These are phyloP conservation scores for Machimus atricapillus DNA, from an alignment of 2,888 invertebrate species.

Conservation along the genomic window DNA sequence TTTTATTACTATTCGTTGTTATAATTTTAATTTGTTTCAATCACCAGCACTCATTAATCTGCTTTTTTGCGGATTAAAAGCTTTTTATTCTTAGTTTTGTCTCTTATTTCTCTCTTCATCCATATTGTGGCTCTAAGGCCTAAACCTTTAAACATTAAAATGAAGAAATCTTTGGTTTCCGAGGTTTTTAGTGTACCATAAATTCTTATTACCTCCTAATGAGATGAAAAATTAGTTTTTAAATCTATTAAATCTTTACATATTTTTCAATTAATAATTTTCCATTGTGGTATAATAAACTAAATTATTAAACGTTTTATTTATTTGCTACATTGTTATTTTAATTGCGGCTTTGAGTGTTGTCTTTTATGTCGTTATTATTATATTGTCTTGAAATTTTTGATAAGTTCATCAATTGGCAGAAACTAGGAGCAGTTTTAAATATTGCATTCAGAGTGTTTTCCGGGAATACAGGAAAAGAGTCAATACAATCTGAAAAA, in stretches of 20 bases:
- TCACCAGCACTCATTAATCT: not conserved
- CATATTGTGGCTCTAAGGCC: not conserved
- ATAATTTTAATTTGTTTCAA: not conserved
- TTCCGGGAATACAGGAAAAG: not conserved
- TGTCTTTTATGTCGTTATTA: not conserved
- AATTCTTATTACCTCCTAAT: not conserved
- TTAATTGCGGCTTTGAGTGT: conserved; percentile 43
- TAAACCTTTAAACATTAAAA: not conserved
- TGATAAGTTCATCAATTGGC: not conserved
- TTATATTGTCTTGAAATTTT: not conserved
- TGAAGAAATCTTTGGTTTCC: not conserved
- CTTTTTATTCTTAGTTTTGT: conserved; percentile 15
- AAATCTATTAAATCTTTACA: conserved; percentile 3
- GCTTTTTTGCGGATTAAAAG: not conserved
- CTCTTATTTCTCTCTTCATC: conserved; percentile 1
- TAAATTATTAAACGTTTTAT: conserved; percentile 53
- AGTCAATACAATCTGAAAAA: not conserved
- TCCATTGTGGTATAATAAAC: conserved; percentile 36
- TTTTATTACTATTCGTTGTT: not conserved
- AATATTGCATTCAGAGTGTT: not conserved
- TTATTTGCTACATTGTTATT: conserved; percentile 44
- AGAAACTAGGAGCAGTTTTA: not conserved
- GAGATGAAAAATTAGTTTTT: conserved; percentile 23
- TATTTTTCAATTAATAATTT: conserved; percentile 51
- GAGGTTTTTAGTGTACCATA: not conserved